Base-by-base conservation (phyloP, 2,113 vertebrate genomes). In the Crotalus horridus region DNA sequence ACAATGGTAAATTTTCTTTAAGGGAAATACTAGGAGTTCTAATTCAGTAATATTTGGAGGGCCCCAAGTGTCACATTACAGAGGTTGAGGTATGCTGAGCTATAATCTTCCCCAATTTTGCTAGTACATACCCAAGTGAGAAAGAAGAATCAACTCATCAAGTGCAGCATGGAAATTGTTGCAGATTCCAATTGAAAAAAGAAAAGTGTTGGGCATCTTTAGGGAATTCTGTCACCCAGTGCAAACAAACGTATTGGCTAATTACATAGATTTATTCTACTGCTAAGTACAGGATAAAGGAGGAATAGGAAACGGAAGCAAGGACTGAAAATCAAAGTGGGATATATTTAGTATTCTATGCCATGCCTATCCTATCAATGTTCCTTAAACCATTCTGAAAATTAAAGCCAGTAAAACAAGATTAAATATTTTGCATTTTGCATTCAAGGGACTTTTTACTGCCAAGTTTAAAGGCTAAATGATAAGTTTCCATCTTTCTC, bases 341-440 rank as follows among this genome's bases (percentile, higher is more conserved):
- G 21, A 33, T 53, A 46, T 26, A 29, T 43, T 92, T 48, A n/a
- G 43, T 92, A 51, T 85, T 85, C 61, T 55, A 33, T 33, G 26
- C 64, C 54, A 58, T 74, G n/a, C 24, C 20, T 85, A 89, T 59
- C 39, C 51, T 51, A 58, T 56, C 87, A 85, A 85, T 85, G 59
- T 53, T 48, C 53, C 64, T 89, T 88, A 89, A 81, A 54, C 48
- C 87, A 56, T 92, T 89, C 55, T 86, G 29, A 90, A 90, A 90
- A 85, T 93, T 89, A 86, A 86, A 93, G 88, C 29, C 74, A 86
- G 43, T 86, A 90, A 85, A 85, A 58, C 88, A 90, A 90, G 69
- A 93, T 89, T 90, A 85, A 89, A 85, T 58, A 85, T 93, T 89
- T 90, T 85, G 10, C 55, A 93, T 93, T 88, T 89, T 92, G 87